These are phyloP conservation scores for Chrosomus eos DNA, from an alignment of 2,797 vertebrate species.

Conservation along the genomic window DNA sequence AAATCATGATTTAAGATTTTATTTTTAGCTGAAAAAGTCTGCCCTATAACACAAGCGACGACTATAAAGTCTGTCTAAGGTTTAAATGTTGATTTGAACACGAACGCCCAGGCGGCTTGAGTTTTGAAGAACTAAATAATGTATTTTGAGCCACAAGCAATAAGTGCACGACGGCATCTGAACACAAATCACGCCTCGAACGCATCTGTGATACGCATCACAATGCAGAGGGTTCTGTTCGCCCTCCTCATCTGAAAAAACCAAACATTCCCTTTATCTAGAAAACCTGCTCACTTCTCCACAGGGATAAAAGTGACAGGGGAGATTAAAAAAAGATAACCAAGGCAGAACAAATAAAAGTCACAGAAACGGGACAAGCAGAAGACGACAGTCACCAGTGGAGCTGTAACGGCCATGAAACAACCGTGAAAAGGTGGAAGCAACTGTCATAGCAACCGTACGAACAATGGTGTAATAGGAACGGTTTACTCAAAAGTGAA, in stretches of 20 bases:
- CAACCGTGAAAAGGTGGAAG: conserved; percentile 11
- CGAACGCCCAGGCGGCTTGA: background rate
- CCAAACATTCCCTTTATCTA: conserved; percentile 54
- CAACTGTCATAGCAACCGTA: conserved; percentile 15
- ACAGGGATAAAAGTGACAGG: conserved; percentile 50
- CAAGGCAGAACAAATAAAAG: conserved; percentile 55
- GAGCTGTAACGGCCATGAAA: conserved; percentile 21
- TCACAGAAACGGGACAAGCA: conserved; percentile 37
- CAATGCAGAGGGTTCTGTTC: conserved; percentile 52
- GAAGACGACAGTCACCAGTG: conserved; percentile 8
- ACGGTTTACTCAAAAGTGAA: conserved; percentile 6
- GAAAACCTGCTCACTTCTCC: conserved; percentile 50
- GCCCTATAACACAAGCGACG: background rate
- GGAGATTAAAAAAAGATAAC: conserved; percentile 51
- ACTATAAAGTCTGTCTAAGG: background rate
- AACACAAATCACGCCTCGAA: conserved; percentile 50
- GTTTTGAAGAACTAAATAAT: conserved; percentile 51
- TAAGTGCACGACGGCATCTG: conserved; percentile 33
- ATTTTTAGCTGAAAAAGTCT: background rate
- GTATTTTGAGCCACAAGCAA: conserved; percentile 45
- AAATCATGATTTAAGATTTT: background rate
- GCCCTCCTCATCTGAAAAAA: conserved; percentile 54
- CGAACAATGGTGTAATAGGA: conserved; percentile 2
- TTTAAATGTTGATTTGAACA: conserved; percentile 17
- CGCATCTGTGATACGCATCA: conserved; percentile 54